Percentiles rank a stretch among this genome's conserved stretches.
These are phyloP conservation scores for Pipistrellus kuhlii DNA, from an alignment of 2,797 vertebrate species.

Conservation along the genomic window DNA sequence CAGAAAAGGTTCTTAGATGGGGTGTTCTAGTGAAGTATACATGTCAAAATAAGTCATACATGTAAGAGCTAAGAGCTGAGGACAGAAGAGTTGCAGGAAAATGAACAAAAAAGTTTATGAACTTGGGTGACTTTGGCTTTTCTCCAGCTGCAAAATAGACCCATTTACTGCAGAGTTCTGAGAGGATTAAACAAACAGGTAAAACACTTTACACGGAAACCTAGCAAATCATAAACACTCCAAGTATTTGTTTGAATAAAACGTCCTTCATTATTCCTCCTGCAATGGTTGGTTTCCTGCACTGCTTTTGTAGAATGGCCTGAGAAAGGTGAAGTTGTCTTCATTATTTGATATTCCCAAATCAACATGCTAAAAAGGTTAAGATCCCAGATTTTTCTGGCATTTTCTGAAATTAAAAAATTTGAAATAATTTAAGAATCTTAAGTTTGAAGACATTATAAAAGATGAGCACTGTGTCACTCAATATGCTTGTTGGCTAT, in stretches of 20 bases:
- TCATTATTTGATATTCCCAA: constrained; percentile 52
- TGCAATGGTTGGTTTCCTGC: not conserved
- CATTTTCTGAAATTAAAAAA: constrained; percentile 56
- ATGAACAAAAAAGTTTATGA: constrained; percentile 11
- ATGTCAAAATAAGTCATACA: constrained; percentile 7
- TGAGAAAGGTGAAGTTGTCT: constrained; percentile 41
- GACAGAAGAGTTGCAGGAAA: not conserved
- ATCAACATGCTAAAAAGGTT: constrained; percentile 39
- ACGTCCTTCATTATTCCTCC: constrained; percentile 23
- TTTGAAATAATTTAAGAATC: constrained; percentile 45
- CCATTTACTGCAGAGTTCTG: constrained; percentile 8
- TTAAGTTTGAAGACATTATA: constrained; percentile 33
- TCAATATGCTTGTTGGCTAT: constrained; percentile 5
- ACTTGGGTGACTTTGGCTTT: not conserved
- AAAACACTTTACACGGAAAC: not conserved
- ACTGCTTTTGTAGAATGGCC: constrained; percentile 44
- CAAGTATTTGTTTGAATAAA: not conserved
- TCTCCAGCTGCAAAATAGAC: constrained; percentile 33
- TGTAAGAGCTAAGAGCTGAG: not conserved
- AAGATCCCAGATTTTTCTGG: constrained; percentile 56
- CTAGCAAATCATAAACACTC: not conserved
- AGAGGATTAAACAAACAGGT: not conserved
- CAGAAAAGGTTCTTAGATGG: not conserved
- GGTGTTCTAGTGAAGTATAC: not conserved
- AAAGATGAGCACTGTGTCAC: constrained; percentile 27